Percentiles rank a stretch among this genome's conserved stretches.
Conservation (phyloP, 2,888 invertebrate genomes). For the Cantharis lateralis region DNA sequence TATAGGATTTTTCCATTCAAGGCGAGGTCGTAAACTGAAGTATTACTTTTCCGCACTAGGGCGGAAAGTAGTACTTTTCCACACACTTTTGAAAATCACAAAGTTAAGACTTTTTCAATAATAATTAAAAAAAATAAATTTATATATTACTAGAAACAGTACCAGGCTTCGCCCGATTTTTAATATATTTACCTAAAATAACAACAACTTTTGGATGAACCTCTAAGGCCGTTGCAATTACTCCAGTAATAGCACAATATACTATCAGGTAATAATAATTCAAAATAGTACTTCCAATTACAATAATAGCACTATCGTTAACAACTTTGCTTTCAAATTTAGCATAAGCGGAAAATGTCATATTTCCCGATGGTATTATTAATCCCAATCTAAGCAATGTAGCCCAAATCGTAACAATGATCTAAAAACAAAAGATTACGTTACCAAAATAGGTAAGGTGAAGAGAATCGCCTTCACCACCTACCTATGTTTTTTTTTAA, state of each 20-base stretch:
- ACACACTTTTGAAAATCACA: too few relatives aligned
- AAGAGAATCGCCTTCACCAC: too few relatives aligned
- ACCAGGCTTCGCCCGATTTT: too few relatives aligned
- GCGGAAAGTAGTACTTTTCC: too few relatives aligned
- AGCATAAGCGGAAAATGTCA: slow-evolving; percentile 37
- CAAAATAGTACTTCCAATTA: not conserved
- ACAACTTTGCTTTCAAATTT: slow-evolving; percentile 14
- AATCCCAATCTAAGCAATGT: slow-evolving; percentile 32
- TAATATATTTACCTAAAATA: slow-evolving; percentile 27
- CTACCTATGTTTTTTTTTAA: too few relatives aligned
- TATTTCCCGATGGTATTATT: slow-evolving; percentile 36
- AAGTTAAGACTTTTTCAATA: too few relatives aligned
- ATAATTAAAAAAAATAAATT: too few relatives aligned
- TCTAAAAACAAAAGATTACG: not conserved
- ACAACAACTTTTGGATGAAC: slow-evolving; percentile 18
- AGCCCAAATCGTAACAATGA: not conserved
- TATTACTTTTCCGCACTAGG: too few relatives aligned
- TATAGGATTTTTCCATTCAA: too few relatives aligned
- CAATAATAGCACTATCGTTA: slow-evolving; percentile 9
- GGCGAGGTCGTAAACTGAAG: too few relatives aligned
- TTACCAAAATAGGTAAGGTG: too few relatives aligned
- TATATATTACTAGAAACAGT: too few relatives aligned
- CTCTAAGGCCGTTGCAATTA: slow-evolving; percentile 19
- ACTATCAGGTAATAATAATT: slow-evolving; percentile 15
- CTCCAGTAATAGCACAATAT: slow-evolving; percentile 28